Conservation (phyloP, 2,888 invertebrate genomes). For the Torymus tubicola region DNA sequence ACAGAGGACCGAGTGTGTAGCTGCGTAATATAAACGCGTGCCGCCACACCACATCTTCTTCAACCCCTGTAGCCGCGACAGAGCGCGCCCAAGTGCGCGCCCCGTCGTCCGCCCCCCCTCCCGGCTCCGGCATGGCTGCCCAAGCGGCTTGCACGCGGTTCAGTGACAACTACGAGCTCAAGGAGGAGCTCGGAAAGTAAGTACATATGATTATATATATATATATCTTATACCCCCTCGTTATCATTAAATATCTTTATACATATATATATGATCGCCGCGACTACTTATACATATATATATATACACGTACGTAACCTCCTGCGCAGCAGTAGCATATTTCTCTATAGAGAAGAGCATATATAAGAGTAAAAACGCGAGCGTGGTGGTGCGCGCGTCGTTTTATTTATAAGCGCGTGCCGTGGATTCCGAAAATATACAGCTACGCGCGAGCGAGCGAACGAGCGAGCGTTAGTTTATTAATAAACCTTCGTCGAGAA, state of each 20-base stretch:
- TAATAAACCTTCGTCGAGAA: no score
- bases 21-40: no score
- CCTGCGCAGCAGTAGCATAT: no score
- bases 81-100: slow-evolving; percentile 27
- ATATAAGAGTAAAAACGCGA: no score
- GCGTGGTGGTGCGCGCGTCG: background rate
- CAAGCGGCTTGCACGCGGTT: slow-evolving; percentile 96
- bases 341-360: no score
- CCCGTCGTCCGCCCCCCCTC: slow-evolving; percentile 56
- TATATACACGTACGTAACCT: no score
- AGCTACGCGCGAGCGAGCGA: background rate
- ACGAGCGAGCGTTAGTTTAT: background rate
- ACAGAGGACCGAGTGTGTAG: no score
- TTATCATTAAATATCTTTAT: no score
- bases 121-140: slow-evolving; percentile 85
- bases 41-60: no score
- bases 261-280: no score
- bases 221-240: background rate
- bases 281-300: no score
- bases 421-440: slow-evolving; percentile 15
- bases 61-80: background rate
- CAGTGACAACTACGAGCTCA: slow-evolving; percentile 99
- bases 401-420: slow-evolving; percentile 21
- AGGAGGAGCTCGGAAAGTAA: slow-evolving; percentile 99
- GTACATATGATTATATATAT: slow-evolving; percentile 76